Base-by-base conservation (phyloP, 2,113 vertebrate genomes). In the Semicossyphus pulcher region DNA sequence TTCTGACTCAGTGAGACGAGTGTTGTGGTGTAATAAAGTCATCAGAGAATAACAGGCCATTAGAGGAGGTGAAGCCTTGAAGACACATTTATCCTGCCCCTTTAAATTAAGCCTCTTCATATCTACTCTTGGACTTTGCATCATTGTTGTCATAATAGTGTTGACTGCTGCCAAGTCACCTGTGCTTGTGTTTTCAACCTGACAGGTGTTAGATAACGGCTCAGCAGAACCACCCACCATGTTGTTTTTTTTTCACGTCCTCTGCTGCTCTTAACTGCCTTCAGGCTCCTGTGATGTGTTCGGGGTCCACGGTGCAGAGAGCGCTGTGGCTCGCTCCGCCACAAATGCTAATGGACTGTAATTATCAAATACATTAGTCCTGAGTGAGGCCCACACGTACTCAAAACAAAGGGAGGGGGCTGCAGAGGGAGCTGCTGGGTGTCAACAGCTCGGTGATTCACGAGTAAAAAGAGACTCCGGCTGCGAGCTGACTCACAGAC, bases 351-450 rank as follows among this genome's bases (percentile, higher is more conserved):
- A 92, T 89, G 86, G 76, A n/a, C 63, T 76, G 78, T 80, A 88
- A 92, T 93, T 90, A 92, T 66, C 67, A 86, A 86, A 89, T 78
- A 74, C 90, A 92, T 92, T 90, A 88, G 85, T 87, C 60, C 84
- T 45, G 78, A 88, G 78, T 64, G 66, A 62, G 31, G 76, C 86
- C 88, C 88, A 92, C 88, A 86, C 75, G 60, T 67, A 8, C 56
- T 73, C 53, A 83, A 80, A 89, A 89, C 64, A 67, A 64, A 80
- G 6, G 67, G 71, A 34, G 64, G 62, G 64, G 67, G 82, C 51
- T 21, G 56, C 41, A 7, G 59, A 56, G 66, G 71, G 73, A 66
- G 32, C 72, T 65, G 78, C 80, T 57, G 32, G 66, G 76, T 88
- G 77, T 90, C 82, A 86, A 77, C 72, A 70, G 75, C 88, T 71